These are phyloP conservation scores for Chrysina gloriosa DNA, from an alignment of 2,888 invertebrate genomes.

Conservation along the genomic window DNA sequence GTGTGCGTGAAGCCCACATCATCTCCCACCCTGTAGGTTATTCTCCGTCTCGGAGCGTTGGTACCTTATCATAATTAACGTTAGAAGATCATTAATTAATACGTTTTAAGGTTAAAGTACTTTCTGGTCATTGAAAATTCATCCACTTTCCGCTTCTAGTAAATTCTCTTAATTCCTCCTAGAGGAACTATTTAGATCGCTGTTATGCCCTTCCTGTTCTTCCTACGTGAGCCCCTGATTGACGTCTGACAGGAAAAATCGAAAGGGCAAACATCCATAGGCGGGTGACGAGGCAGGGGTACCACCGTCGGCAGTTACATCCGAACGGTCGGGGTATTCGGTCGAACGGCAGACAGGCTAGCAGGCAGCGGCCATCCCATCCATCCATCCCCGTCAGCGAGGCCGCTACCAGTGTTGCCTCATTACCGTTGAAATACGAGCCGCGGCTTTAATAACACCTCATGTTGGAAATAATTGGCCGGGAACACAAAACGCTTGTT, in stretches of 20 bases:
- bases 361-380: slow-evolving; percentile 53
- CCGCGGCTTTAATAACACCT: slow-evolving; percentile 62
- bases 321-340: background rate
- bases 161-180: too few relatives aligned
- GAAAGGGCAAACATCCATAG: too few relatives aligned
- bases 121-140: too few relatives aligned
- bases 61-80: too few relatives aligned
- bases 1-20: too few relatives aligned
- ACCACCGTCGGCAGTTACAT: background rate
- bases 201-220: too few relatives aligned
- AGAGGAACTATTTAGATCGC: too few relatives aligned
- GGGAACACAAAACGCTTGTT: slow-evolving; percentile 62
- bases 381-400: slow-evolving; percentile 58
- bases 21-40: too few relatives aligned
- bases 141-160: too few relatives aligned
- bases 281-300: background rate
- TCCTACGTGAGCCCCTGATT: background rate
- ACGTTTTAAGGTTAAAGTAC: too few relatives aligned
- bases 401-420: slow-evolving; percentile 61
- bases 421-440: slow-evolving; percentile 63
- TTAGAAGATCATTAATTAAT: too few relatives aligned
- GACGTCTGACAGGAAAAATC: background rate
- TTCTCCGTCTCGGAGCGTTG: too few relatives aligned
- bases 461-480: slow-evolving; percentile 63
- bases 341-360: slow-evolving; percentile 42